Percentiles rank a stretch among this genome's conserved stretches.
These are phyloP conservation scores for Parapristionchus giblindavisi DNA, from an alignment of 2,888 invertebrate species.

Conservation along the genomic window DNA sequence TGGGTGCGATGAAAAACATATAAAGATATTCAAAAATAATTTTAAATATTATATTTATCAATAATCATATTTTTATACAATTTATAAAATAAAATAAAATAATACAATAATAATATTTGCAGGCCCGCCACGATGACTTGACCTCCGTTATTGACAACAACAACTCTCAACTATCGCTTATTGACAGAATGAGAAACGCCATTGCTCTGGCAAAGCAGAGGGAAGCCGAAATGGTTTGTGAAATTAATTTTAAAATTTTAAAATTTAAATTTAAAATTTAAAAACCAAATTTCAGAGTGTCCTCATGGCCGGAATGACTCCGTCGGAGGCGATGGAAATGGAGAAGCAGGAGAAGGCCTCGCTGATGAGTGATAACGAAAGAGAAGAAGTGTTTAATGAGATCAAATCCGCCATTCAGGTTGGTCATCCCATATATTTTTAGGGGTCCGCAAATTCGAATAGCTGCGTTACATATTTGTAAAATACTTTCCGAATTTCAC, in stretches of 20 bases:
- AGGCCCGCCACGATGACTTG: conserved; percentile 30
- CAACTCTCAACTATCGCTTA: background rate
- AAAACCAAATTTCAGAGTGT: background rate
- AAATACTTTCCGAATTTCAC: background rate
- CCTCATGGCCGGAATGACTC: background rate
- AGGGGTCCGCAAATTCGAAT: background rate
- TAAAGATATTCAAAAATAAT: no score
- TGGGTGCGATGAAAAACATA: background rate
- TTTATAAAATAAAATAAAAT: background rate
- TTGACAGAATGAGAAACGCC: conserved; percentile 29
- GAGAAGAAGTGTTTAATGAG: conserved; percentile 17
- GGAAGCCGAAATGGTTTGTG: background rate
- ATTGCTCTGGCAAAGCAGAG: conserved; percentile 6
- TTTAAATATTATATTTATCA: no score
- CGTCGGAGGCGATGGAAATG: background rate
- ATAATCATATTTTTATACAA: no score
- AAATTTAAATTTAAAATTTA: background rate
- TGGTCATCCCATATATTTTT: background rate
- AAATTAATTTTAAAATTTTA: background rate
- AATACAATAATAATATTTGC: background rate
- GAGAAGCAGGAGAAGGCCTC: conserved; percentile 12
- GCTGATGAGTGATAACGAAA: conserved; percentile 17
- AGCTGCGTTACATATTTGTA: background rate
- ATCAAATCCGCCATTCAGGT: conserved; percentile 24
- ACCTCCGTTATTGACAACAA: background rate